Evolutionary conservation across 2,888 invertebrate genomes (phyloP), one percentile per base, ranked within the genome.

Genomic region (Lithophane leautieri): DNA sequence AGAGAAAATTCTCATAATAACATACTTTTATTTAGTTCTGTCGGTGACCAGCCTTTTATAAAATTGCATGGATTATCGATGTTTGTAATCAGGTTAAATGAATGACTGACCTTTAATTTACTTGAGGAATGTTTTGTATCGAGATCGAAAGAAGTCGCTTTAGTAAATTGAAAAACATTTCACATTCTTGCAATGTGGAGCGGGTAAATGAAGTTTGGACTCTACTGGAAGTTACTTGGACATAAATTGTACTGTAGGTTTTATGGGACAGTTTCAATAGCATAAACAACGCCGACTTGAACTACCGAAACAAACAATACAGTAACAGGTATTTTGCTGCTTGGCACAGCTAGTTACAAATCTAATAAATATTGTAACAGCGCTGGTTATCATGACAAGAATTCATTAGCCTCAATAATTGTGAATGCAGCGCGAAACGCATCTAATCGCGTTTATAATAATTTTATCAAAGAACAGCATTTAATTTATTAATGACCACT

Each of bases 1-100:
- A 92, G 90, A 91, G 93, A 92, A 91, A 94, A 94, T 91, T 90
- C 91, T 90, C 90, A 85, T 91, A 84, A 82, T 79, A 84, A 80
- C 70, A 82, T 70, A 73, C 62, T 78, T 87, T 87, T 81, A 89
- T 90, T 90, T 86, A 90, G 86, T 89, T 88, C 86, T 86, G 77
- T 73, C 76, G 73, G 61, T 88, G 84, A 85, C 81, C 84, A 70
- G 70, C 78, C 83, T 84, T 81, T 85, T 78, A 81, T 76, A 71
- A 79, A 80, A 83, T 80, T 85, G 78, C 71, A 79, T 78, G 78
- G 47, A 86, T 78, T 82, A 87, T 81, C 76, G 62, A 74, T 66
- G 68, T 63, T 79, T 76, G 62, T 78, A 67, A 79, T 83, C 76
- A 70, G 40, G 76, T 76, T 81, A 73, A 63, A 81, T 77, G 56